Conservation (phyloP, 2,113 vertebrate genomes). For the Embiotoca jacksoni region DNA sequence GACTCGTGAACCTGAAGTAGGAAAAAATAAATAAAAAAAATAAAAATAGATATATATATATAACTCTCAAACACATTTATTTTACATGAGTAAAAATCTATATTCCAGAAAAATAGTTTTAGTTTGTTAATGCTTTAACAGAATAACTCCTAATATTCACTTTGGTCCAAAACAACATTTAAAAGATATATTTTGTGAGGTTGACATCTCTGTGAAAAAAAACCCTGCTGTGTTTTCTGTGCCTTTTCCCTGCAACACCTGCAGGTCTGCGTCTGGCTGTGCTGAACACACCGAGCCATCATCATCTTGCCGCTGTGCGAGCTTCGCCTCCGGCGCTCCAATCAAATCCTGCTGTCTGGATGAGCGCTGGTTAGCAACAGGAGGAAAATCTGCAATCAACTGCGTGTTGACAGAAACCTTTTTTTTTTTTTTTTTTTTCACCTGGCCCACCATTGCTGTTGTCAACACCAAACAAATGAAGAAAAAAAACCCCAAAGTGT, state of each 20-base stretch:
- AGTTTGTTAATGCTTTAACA: no score
- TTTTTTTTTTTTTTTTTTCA: neutral
- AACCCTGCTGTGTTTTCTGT: neutral
- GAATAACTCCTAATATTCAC: no score
- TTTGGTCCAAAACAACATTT: no score
- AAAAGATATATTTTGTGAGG: no score
- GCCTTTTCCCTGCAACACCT: neutral
- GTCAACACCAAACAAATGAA: neutral
- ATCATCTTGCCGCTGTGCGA: conserved; percentile 21
- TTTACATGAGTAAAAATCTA: neutral
- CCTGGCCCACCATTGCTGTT: neutral
- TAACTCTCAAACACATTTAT: neutral
- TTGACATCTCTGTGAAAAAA: no score
- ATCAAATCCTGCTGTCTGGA: conserved; percentile 52
- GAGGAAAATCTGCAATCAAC: conserved; percentile 30
- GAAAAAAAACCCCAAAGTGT: neutral
- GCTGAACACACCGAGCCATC: conserved; percentile 22
- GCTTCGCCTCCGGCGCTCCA: conserved; percentile 12
- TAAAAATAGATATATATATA: no score
- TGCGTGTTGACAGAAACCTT: neutral
- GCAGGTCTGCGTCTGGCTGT: neutral
- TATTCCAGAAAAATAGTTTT: neutral
- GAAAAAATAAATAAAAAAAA: neutral
- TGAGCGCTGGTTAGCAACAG: conserved; percentile 11
- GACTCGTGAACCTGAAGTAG: neutral